Base-by-base conservation (phyloP, 1,140 invertebrate species). In the Bombus cullumanus region DNA sequence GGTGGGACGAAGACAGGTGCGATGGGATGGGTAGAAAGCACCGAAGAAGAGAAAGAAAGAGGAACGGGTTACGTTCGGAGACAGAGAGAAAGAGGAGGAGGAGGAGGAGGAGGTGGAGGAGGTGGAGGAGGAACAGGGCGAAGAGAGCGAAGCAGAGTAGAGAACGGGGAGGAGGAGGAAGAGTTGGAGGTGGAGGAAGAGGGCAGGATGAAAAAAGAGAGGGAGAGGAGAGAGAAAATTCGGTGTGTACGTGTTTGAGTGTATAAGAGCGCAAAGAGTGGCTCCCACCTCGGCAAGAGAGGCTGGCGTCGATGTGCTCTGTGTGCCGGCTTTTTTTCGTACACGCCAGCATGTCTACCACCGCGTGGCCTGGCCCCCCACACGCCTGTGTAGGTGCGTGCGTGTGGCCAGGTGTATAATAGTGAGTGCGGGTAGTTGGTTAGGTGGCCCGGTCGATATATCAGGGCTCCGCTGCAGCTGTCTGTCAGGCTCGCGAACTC, bases 401-500 rank as follows among this genome's bases (percentile, higher is more conserved):
- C 87, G 86, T 83, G 76, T 84, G 86, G 83, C 85, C 87, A 91
- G 89, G 90, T 91, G 91, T 91, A 91, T 91, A 91, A 91, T 90
- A 92, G 91, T 88, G 91, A 91, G 90, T 87, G 88, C 86, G 89
- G 91, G 88, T 89, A 89, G 91, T 92, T 91, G 91, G 91, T 92
- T 92, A 90, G 91, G 91, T 92, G 92, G 91, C 91, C 92, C 86
- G 94, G 94, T 94, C 94, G 94, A 94, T 94, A 94, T 94, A 94
- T 94, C 94, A 94, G 94, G 94, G 94, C 93, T 94, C 93, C 92
- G 93, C 90, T 94, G 94, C 94, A 94, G 93, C 93, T 94, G 93
- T 94, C 94, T 94, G 93, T 94, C 94, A 94, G 94, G 89, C 91
- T 93, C 92, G 92, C 92, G 91, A 92, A 93, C 92, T 93, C 93